Evolutionary conservation across 2,888 invertebrate species (phyloP).

Genomic region (Oeneis ivallda): DNA sequence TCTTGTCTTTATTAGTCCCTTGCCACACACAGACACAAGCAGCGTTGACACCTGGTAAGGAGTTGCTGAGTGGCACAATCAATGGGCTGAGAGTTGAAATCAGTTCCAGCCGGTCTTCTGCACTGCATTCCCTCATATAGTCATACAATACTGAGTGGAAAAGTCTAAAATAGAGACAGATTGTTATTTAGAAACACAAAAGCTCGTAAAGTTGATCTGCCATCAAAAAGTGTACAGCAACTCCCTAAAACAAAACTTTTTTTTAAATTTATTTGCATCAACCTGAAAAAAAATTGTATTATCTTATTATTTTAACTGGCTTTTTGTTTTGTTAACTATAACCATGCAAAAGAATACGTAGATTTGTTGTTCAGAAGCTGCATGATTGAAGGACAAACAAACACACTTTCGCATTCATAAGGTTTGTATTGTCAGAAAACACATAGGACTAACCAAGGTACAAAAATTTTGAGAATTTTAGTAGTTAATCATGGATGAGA

Average conservation of each 20-base stretch:
- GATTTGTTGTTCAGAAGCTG: no score
- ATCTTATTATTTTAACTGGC: no score
- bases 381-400: no score
- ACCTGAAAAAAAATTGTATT: no score
- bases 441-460: no score
- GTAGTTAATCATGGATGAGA: not conserved
- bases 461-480: not conserved
- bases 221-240: no score
- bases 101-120: slow-evolving; percentile 87
- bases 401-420: no score
- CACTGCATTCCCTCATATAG: slow-evolving; percentile 87
- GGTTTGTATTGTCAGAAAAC: no score
- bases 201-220: not conserved
- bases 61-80: slow-evolving; percentile 85
- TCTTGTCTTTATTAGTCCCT: slow-evolving; percentile 89
- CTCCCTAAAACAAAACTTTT: no score
- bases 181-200: not conserved
- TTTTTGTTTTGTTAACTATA: no score
- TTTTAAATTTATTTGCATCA: no score
- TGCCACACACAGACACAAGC: slow-evolving; percentile 94
- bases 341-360: no score
- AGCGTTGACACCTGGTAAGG: slow-evolving; percentile 90
- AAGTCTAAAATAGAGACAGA: slow-evolving; percentile 69
- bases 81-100: slow-evolving; percentile 86
- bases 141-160: slow-evolving; percentile 92